Conservation (phyloP, 2,888 invertebrate species). For the Noctua janthina region DNA sequence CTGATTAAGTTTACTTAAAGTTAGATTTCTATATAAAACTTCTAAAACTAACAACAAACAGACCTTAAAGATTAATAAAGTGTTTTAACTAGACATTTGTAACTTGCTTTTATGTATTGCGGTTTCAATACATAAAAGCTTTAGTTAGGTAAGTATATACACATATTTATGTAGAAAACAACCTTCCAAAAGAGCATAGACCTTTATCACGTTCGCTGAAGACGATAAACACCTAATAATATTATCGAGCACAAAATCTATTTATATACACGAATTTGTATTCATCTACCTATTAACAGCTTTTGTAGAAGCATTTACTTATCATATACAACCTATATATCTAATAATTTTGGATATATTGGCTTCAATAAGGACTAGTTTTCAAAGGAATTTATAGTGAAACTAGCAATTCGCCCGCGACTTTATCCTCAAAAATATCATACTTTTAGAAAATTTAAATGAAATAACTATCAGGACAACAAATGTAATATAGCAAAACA, state of each 20-base stretch:
- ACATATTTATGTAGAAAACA: slow-evolving; percentile 1
- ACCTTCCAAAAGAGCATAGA: slow-evolving; percentile 20
- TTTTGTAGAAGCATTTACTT: background rate
- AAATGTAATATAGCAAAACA: too few species aligned
- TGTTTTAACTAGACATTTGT: background rate
- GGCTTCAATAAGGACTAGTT: too few species aligned
- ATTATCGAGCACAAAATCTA: background rate
- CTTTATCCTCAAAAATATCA: too few species aligned
- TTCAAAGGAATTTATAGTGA: too few species aligned
- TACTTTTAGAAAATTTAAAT: too few species aligned
- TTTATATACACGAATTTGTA: background rate
- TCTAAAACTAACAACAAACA: too few species aligned
- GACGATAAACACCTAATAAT: background rate
- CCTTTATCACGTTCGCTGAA: background rate
- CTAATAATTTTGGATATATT: background rate
- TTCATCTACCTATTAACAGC: background rate
- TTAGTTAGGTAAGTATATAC: background rate
- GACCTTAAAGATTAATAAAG: too few species aligned
- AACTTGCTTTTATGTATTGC: too few species aligned
- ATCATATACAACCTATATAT: background rate
- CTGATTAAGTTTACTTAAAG: background rate
- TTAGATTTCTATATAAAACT: too few species aligned
- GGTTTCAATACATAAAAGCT: background rate
- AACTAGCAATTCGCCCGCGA: too few species aligned
- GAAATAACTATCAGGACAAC: too few species aligned